Base-by-base conservation (phyloP, 2,113 vertebrate genomes). In the Geothlypis trichas region DNA sequence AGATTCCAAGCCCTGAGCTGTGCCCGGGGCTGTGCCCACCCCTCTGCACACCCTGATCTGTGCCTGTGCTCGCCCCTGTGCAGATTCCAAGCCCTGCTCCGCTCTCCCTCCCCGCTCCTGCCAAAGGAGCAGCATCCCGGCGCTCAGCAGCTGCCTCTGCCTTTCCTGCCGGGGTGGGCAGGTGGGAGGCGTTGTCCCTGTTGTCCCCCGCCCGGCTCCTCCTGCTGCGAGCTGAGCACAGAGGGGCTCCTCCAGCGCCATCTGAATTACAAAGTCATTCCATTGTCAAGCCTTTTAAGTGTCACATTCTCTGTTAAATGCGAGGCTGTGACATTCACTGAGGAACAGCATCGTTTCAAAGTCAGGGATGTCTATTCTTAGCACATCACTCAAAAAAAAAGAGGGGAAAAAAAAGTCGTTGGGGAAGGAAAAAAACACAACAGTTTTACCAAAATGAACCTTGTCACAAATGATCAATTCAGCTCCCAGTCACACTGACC, bases 281-380 rank as follows among this genome's bases (percentile, higher is more conserved):
- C n/a, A 55, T 87, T 77, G 94, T 94, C 82, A 46, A 81, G 54
- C 65, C 67, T 82, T 89, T 66, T 19, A 73, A 75, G 94, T 91
- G 84, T 95, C 96, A 92, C 75, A 67, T 87, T 93, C 90, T 28
- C 75, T 55, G 71, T 89, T 66, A 92, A 92, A 95, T 69, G 77
- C 93, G 59, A 83, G 79, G 72, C 92, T 95, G 87, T 96, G 96
- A 96, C 95, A 96, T 97, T 97, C 75, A 18, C 57, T 62, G 1
- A 90, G 44, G 90, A 96, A 66, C 86, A 81, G 88, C 78, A 30
- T 22, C 7, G 0, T 75, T 93, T 94, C 92, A 94, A 89, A 97
- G 94, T 95, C 96, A 95, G 95, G 80, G 61, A 51, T 86, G 79
- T 94, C 96, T 96, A 93, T 95, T 96, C 88, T 96, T 95, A 95